Conservation (phyloP, 2,888 invertebrate species). For the Onchidella celtica region DNA sequence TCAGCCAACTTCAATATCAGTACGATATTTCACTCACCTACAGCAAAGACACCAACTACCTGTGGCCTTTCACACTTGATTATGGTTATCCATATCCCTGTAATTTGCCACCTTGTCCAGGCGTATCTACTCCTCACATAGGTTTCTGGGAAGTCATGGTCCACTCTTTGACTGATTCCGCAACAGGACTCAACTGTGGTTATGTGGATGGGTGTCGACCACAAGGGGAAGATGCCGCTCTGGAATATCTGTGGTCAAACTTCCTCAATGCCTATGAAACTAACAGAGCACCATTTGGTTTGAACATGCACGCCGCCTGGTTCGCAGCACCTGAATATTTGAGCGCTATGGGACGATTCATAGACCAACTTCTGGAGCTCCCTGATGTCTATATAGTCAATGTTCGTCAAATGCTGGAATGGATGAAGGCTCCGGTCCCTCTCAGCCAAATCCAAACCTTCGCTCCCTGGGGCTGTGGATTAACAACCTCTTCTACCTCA, state of each 20-base stretch:
- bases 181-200: slow-evolving; percentile 64
- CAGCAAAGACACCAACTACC: background rate
- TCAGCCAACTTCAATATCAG: slow-evolving; percentile 58
- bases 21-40: slow-evolving; percentile 68
- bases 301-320: slow-evolving; percentile 90
- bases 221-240: slow-evolving; percentile 63
- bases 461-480: slow-evolving; percentile 22
- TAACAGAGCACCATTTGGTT: slow-evolving; percentile 88
- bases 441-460: background rate
- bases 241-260: slow-evolving; percentile 86
- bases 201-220: slow-evolving; percentile 72
- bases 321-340: slow-evolving; percentile 64
- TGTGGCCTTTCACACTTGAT: slow-evolving; percentile 91
- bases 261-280: slow-evolving; percentile 81
- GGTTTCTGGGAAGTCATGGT: slow-evolving; percentile 87
- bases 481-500: no score
- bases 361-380: slow-evolving; percentile 62
- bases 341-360: slow-evolving; percentile 69
- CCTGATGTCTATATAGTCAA: slow-evolving; percentile 72
- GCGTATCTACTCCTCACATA: slow-evolving; percentile 73
- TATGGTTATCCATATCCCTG: slow-evolving; percentile 79
- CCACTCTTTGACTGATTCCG: slow-evolving; percentile 68
- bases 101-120: slow-evolving; percentile 67
- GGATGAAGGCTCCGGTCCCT: slow-evolving; percentile 62
- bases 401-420: slow-evolving; percentile 65